Conservation (phyloP, 2,113 vertebrate genomes). For the Lophura nycthemera region DNA sequence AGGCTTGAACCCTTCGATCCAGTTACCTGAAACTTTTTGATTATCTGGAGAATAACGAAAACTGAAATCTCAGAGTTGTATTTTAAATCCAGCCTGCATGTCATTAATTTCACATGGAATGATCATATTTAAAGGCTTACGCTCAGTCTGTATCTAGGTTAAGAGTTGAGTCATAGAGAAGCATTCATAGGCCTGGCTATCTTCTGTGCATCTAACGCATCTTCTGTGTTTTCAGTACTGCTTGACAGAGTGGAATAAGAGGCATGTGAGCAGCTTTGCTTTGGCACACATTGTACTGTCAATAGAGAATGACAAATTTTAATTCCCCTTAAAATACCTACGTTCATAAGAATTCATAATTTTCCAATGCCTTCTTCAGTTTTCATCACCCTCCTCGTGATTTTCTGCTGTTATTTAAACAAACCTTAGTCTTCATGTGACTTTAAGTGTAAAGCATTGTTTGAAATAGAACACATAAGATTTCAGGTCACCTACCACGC, state of each 20-base stretch:
- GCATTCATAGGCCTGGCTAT: background rate
- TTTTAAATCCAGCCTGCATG: background rate
- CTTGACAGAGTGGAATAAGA: background rate
- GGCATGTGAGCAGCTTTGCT: background rate
- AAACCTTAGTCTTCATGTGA: background rate
- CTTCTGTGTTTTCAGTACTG: background rate
- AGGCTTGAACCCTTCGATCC: slow-evolving; percentile 19
- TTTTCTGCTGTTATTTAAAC: background rate
- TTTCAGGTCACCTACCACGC: background rate
- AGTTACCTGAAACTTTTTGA: background rate
- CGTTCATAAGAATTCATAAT: background rate
- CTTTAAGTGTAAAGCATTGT: background rate
- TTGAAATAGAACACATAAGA: background rate
- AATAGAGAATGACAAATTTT: background rate
- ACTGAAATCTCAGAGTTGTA: background rate
- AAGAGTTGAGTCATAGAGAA: background rate
- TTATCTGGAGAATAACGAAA: background rate
- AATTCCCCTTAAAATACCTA: background rate
- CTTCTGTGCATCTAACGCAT: too few species aligned
- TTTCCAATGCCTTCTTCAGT: background rate
- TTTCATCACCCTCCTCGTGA: background rate
- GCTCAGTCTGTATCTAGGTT: background rate
- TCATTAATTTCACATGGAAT: background rate
- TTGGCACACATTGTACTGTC: background rate
- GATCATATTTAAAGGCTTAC: background rate